Evolutionary conservation across 53 echinoderm and acorn worm genomes (phyloP), one percentile per base, ranked within the genome.

Genomic region (Luidia sarsii): DNA sequence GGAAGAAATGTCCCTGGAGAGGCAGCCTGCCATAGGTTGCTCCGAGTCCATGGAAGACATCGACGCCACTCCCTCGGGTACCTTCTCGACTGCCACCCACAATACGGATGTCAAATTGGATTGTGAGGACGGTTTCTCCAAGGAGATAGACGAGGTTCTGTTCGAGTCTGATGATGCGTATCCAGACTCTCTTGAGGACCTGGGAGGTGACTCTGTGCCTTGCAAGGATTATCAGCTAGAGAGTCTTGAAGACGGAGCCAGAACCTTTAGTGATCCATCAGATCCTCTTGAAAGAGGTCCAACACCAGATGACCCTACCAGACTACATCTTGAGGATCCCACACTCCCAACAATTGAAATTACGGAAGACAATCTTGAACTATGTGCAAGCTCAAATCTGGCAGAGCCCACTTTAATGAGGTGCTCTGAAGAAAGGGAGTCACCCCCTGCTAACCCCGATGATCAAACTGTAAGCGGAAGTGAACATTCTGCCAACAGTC

Each of bases 41-140:
- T 86, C 86, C 20, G 77, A 79, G 59, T 68, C 86, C n/a, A 67
- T 68, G 79, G 79, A 79, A 79, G 86, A 86, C 25, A 41, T 86
- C 30, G 65, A 28, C 30, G 41, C 77, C 13, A 7, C 3, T 29
- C 41, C 41, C 61, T 55, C 54, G 18, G 30, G 7, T 16, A 14
- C 30, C 21, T 32, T 56, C 15, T 33, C 38, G 7, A 3, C 13
- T 31, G 31, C 75, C 57, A 34, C 28, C 7, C 22, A 15, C 29
- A 15, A 31, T 19, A 39, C 70, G 15, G 2, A 1, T 6, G 23
- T 14, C 14, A 37, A 21, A 25, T n/a, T 61, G 41, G 29, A 61
- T 20, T 31, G 20, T 45, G 63, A 48, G 34, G 71, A 71, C 31
- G 22, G 35, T 15, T 71, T 71, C 71, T 71, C 71, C 14, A 54